These are phyloP conservation scores for Cyprinodon brontotheroides DNA, from an alignment of 2,113 vertebrate species.

Conservation along the genomic window DNA sequence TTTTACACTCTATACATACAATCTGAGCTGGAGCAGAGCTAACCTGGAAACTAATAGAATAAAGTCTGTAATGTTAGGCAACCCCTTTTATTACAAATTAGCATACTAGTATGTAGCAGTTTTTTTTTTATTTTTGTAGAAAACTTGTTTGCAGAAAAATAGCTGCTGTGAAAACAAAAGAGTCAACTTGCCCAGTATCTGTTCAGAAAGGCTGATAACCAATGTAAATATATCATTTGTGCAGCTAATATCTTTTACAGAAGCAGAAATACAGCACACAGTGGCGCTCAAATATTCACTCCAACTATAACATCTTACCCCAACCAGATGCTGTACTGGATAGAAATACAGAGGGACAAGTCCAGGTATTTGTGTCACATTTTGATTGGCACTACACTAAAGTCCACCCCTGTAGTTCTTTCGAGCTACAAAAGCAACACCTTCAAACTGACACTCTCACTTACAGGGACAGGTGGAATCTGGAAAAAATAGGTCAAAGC, in stretches of 20 bases:
- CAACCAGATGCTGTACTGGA: not conserved
- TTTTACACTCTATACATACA: too few species aligned
- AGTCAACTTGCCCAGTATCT: too few species aligned
- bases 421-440: constrained; percentile 25
- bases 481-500: constrained; percentile 50
- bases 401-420: constrained; percentile 11
- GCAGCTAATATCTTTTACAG: not conserved
- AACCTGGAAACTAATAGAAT: not conserved
- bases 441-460: constrained; percentile 28
- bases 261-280: not conserved
- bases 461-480: constrained; percentile 1
- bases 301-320: not conserved
- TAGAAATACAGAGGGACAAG: constrained; percentile 16
- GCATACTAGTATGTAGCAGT: not conserved
- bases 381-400: constrained; percentile 21
- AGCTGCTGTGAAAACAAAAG: not conserved
- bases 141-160: not conserved
- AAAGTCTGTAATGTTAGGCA: not conserved
- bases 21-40: not conserved
- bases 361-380: constrained; percentile 13
- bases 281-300: not conserved
- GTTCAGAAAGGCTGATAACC: not conserved
- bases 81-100: not conserved
- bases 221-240: not conserved
- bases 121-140: not conserved